phyloP scores from a whole-genome alignment of 1,140 invertebrate species.

The Lepeophtheirus salmonis region DNA sequence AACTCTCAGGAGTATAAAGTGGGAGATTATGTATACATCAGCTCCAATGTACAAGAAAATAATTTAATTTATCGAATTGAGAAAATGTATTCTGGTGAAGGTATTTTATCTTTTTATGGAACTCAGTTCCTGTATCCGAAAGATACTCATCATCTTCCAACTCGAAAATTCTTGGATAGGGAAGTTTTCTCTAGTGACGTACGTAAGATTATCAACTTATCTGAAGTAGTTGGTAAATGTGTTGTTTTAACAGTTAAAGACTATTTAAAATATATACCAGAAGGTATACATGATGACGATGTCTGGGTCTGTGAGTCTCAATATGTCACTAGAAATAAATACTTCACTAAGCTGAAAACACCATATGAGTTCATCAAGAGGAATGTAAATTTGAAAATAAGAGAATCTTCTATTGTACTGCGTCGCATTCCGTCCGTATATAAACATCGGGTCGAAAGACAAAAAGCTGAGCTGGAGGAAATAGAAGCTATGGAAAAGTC shows the following conservation, averaged over 20 bases:
- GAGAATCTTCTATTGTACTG: constrained; percentile 54
- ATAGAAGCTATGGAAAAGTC: constrained; percentile 40
- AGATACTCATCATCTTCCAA: constrained; percentile 87
- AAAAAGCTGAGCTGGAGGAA: constrained; percentile 71
- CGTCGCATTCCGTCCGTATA: constrained; percentile 49
- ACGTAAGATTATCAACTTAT: constrained; percentile 57
- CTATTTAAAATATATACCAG: constrained; percentile 72
- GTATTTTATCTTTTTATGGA: constrained; percentile 65
- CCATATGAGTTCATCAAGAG: constrained; percentile 6
- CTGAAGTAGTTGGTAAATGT: constrained; percentile 60
- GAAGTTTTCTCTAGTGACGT: constrained; percentile 89
- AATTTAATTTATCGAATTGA: not conserved
- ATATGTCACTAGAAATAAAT: constrained; percentile 60
- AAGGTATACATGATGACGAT: constrained; percentile 75
- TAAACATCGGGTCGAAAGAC: constrained; percentile 53
- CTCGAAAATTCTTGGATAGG: constrained; percentile 61
- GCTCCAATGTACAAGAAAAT: not conserved
- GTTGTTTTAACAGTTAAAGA: constrained; percentile 86
- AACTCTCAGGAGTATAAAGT: constrained; percentile 52
- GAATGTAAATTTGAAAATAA: constrained; percentile 36
- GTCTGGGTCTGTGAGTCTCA: constrained; percentile 92
- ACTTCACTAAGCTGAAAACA: constrained; percentile 71
- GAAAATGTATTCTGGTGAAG: not conserved
- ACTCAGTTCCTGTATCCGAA: constrained; percentile 61
- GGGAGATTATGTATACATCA: constrained; percentile 68